Evolutionary conservation across 2,888 invertebrate species (phyloP).

Genomic region (Apodemia hepburni): DNA sequence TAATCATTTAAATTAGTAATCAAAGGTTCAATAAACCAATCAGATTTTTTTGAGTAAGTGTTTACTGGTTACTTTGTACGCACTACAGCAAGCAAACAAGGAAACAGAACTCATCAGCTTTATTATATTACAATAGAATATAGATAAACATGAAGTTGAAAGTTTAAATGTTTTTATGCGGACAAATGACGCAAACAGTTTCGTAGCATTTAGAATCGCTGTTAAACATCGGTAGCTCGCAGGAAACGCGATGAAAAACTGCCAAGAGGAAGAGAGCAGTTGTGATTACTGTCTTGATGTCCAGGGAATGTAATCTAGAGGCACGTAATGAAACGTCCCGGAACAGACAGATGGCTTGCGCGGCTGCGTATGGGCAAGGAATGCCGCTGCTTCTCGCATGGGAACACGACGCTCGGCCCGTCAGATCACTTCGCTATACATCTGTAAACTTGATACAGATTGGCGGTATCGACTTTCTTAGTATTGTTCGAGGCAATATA

Average conservation of each 20-base stretch:
- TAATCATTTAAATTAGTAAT: no score
- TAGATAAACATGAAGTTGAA: neutral
- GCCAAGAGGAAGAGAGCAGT: conserved; percentile 54
- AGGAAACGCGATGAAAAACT: conserved; percentile 49
- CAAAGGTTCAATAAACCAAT: no score
- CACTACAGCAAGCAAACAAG: no score
- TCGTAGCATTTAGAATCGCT: neutral
- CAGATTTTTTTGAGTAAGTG: no score
- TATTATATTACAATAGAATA: neutral
- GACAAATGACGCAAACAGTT: neutral
- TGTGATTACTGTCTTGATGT: conserved; percentile 55
- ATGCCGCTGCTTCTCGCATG: conserved; percentile 49
- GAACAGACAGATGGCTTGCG: conserved; percentile 63
- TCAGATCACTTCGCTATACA: conserved; percentile 39
- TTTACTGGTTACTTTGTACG: no score
- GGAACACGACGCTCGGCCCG: conserved; percentile 43
- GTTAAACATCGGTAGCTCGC: conserved; percentile 31
- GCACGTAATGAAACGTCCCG: conserved; percentile 54
- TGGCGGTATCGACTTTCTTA: conserved; percentile 49
- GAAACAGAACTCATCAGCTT: neutral
- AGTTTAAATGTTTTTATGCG: neutral
- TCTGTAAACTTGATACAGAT: conserved; percentile 47
- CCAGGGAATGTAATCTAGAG: conserved; percentile 57
- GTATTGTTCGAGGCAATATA: conserved; percentile 32
- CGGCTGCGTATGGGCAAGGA: conserved; percentile 68